These are phyloP conservation scores for Drosophila sordidapex DNA, from an alignment of 2,888 invertebrate genomes.

Conservation along the genomic window DNA sequence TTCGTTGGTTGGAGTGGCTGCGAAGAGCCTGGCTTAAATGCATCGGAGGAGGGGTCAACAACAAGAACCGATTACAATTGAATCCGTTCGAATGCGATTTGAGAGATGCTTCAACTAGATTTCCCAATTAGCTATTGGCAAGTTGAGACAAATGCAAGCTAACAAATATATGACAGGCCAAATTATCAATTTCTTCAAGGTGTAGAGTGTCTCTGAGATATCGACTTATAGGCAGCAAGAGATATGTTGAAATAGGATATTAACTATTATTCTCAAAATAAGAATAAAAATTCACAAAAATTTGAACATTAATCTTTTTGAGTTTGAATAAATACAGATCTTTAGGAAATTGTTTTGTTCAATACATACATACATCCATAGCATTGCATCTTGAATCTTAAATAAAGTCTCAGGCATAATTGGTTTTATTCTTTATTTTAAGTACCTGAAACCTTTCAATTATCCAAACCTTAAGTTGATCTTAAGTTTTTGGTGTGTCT, in stretches of 20 bases:
- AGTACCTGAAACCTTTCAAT: background rate
- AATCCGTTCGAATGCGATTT: constrained; percentile 24
- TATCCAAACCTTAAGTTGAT: background rate
- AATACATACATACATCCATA: too few species aligned
- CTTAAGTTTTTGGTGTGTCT: background rate
- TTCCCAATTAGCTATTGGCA: constrained; percentile 32
- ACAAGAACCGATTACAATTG: constrained; percentile 30
- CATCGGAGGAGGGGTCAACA: constrained; percentile 6
- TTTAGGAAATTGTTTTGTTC: too few species aligned
- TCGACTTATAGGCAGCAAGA: background rate
- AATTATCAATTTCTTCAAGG: background rate
- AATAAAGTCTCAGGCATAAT: background rate
- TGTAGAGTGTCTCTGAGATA: too few species aligned
- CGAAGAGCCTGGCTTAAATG: constrained; percentile 1
- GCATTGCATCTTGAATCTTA: too few species aligned
- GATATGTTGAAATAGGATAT: background rate
- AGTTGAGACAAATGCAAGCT: constrained; percentile 1
- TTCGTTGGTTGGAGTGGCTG: background rate
- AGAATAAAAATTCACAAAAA: background rate
- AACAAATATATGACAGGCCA: background rate
- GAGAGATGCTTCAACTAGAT: constrained; percentile 10
- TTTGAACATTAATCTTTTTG: background rate
- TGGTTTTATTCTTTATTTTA: background rate
- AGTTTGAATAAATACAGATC: background rate
- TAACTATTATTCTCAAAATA: background rate